phyloP scores from a whole-genome alignment of 2,797 vertebrate genomes.

The Pangasius macronema region DNA sequence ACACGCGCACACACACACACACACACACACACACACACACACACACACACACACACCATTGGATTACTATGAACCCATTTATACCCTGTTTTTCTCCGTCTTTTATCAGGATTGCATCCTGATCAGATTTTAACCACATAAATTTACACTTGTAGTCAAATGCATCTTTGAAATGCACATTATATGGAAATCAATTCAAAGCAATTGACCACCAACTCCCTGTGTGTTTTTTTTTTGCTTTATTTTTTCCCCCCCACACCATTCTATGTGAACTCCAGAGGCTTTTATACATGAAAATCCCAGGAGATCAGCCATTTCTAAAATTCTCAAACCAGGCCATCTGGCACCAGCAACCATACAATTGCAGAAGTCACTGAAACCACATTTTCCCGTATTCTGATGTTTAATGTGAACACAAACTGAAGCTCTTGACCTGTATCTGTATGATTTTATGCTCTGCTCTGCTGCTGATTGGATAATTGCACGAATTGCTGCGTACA shows the following conservation, averaged over 20 bases:
- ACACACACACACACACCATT: neutral
- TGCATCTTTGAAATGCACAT: neutral
- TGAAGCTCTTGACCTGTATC: neutral
- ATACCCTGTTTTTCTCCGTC: neutral
- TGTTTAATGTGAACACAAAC: neutral
- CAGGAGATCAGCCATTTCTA: neutral
- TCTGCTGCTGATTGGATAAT: neutral
- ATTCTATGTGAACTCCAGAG: neutral
- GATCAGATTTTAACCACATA: neutral
- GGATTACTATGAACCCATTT: neutral
- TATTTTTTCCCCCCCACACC: too few relatives aligned
- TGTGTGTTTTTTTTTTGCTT: neutral
- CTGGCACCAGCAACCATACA: neutral
- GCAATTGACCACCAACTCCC: neutral
- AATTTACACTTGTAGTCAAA: neutral
- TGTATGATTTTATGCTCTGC: neutral
- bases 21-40: slow-evolving; percentile 3
- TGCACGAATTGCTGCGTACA: neutral
- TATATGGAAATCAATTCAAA: neutral
- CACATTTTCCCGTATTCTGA: neutral
- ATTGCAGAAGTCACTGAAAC: neutral
- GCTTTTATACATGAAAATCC: neutral
- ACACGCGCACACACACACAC: slow-evolving; percentile 6
- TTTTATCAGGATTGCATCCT: neutral
- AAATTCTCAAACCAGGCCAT: neutral